These are phyloP conservation scores for Urocynchramus pylzowi DNA, from an alignment of 2,113 vertebrate species.

Conservation along the genomic window DNA sequence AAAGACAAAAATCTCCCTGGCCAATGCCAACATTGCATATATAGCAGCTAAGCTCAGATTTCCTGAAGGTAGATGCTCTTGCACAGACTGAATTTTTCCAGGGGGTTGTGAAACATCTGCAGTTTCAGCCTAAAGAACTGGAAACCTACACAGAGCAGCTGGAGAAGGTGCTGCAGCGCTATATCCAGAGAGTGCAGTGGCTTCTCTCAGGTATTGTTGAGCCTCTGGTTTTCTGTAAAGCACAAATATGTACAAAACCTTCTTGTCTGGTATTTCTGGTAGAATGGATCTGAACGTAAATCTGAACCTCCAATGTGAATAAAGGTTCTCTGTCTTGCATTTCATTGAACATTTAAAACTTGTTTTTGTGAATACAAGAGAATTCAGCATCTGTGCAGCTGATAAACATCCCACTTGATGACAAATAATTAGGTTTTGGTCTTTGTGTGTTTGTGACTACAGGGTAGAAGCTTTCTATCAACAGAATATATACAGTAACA, in stretches of 20 bases:
- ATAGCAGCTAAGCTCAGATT: background rate
- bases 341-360: background rate
- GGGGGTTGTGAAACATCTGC: constrained; percentile 77
- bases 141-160: constrained; percentile 64
- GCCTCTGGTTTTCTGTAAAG: background rate
- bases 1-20: background rate
- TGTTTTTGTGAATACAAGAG: background rate
- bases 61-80: background rate
- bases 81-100: constrained; percentile 45
- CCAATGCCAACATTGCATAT: background rate
- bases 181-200: constrained; percentile 77
- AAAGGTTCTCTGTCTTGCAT: background rate
- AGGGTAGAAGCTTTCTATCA: background rate
- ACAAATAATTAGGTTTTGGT: background rate
- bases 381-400: background rate
- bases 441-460: background rate
- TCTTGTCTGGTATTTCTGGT: background rate
- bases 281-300: background rate
- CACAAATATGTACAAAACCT: background rate
- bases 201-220: constrained; percentile 76
- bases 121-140: constrained; percentile 71
- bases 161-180: constrained; percentile 63
- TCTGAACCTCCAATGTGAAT: background rate
- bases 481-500: background rate
- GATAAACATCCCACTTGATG: background rate